A percentile compares a stretch with the other conserved stretches of the same genome.
Evolutionary conservation across 2,888 invertebrate genomes (phyloP).

Genomic region (Nineta flava): DNA sequence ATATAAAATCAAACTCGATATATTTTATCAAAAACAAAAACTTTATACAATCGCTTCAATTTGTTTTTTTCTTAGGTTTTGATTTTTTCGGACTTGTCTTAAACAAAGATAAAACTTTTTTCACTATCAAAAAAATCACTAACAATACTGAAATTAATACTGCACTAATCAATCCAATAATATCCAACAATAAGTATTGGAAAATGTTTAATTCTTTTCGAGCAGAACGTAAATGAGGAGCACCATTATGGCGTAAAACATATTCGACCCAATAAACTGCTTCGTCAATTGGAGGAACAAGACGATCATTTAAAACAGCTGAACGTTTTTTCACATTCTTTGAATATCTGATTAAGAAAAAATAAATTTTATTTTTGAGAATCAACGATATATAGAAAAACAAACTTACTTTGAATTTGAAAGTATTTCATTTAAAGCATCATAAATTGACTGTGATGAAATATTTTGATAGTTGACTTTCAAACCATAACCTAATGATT

Average conservation of each 20-base stretch:
- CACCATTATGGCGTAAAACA: slow-evolving; percentile 9
- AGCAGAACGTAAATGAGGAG: slow-evolving; percentile 7
- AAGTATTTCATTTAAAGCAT: slow-evolving; percentile 23
- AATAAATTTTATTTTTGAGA: not conserved
- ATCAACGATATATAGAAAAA: not conserved
- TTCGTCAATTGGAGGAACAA: slow-evolving; percentile 4
- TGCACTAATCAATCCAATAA: slow-evolving; percentile 1
- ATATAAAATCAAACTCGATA: too few species aligned
- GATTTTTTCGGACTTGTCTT: not conserved
- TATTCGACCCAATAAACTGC: slow-evolving; percentile 6
- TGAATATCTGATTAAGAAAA: slow-evolving; percentile 7
- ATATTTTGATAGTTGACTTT: slow-evolving; percentile 23
- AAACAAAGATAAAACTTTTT: not conserved
- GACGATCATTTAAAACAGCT: slow-evolving; percentile 8
- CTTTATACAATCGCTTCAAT: not conserved
- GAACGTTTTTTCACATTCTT: slow-evolving; percentile 8
- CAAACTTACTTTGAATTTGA: slow-evolving; percentile 19
- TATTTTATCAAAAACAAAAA: too few species aligned
- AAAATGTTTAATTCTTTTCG: slow-evolving; percentile 3
- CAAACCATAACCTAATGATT: slow-evolving; percentile 24
- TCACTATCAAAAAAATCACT: not conserved
- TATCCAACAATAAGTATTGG: slow-evolving; percentile 10
- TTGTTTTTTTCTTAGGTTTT: not conserved
- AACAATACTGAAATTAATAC: not conserved
- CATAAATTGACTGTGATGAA: slow-evolving; percentile 23